Percentiles rank a stretch among this genome's conserved stretches.
phyloP scores from a whole-genome alignment of 1,140 invertebrate genomes.

The Gyrodactylus salaris region DNA sequence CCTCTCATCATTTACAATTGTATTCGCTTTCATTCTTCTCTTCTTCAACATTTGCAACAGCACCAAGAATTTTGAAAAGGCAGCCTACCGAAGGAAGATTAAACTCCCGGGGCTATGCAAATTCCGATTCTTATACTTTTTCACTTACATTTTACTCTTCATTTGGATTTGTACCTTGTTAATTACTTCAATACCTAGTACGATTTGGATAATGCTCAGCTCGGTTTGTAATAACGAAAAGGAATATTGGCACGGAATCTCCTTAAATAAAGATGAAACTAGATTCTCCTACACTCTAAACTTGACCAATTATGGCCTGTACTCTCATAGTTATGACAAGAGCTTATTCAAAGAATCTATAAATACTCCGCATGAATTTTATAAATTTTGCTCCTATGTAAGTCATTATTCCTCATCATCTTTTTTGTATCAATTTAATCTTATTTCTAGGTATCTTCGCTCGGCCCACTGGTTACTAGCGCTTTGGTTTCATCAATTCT shows the following conservation, averaged over 20 bases:
- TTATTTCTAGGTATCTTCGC: not conserved
- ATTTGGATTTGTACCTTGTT: not conserved
- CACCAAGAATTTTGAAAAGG: not conserved
- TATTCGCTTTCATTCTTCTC: not conserved
- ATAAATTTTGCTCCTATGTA: not conserved
- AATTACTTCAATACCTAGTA: not conserved
- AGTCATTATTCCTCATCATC: not conserved
- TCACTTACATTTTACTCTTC: not conserved
- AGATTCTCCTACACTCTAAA: conserved; percentile 1
- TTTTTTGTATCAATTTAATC: not conserved
- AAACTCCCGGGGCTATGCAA: not conserved
- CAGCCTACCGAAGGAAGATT: not conserved
- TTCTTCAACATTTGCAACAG: not conserved
- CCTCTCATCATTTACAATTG: not conserved
- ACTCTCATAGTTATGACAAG: not conserved
- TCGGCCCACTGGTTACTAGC: not conserved
- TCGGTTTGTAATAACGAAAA: not conserved
- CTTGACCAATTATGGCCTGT: conserved; percentile 1
- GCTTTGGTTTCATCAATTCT: not conserved
- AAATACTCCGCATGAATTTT: not conserved
- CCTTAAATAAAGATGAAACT: not conserved
- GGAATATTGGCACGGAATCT: not conserved
- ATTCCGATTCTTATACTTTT: not conserved
- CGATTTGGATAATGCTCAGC: not conserved
- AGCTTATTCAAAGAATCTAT: not conserved